A percentile compares a stretch with the other conserved stretches of the same genome.
Conservation (phyloP, 2,888 invertebrate genomes). For the Allophyes oxyacanthae region DNA sequence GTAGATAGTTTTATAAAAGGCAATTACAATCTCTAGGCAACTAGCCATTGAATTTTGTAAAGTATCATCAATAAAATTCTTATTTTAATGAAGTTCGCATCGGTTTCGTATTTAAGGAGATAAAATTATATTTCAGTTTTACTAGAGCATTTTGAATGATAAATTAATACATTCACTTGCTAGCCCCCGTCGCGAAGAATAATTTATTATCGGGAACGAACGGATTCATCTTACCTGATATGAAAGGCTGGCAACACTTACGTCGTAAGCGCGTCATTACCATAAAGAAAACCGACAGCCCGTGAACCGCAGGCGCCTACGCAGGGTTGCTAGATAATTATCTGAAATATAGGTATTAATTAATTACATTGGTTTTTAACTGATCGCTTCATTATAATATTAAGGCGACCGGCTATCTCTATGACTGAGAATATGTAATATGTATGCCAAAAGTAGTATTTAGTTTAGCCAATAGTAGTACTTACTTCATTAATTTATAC, state of each 20-base stretch:
- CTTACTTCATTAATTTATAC: too few species aligned
- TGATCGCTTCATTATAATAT: too few species aligned
- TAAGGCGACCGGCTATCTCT: too few species aligned
- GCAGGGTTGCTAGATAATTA: slow-evolving; percentile 25
- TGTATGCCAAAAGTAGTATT: too few species aligned
- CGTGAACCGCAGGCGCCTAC: slow-evolving; percentile 65
- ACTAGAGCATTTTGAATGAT: slow-evolving; percentile 3
- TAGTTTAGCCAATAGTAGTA: too few species aligned
- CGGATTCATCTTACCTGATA: slow-evolving; percentile 50
- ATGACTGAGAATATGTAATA: too few species aligned
- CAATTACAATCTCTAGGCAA: too few species aligned
- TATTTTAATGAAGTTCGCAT: too few species aligned
- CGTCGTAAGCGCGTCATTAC: slow-evolving; percentile 64
- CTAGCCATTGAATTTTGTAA: background rate
- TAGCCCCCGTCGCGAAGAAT: slow-evolving; percentile 24
- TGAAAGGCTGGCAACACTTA: slow-evolving; percentile 57
- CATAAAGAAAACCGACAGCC: slow-evolving; percentile 75
- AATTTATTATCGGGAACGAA: slow-evolving; percentile 39
- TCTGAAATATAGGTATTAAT: background rate
- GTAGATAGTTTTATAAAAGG: too few species aligned
- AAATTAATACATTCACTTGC: slow-evolving; percentile 19
- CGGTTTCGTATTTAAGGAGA: background rate
- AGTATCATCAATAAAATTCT: background rate
- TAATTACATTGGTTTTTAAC: too few species aligned
- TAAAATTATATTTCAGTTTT: background rate